Evolutionary conservation across 1,140 invertebrate species (phyloP).

Genomic region (Nasonia giraulti): DNA sequence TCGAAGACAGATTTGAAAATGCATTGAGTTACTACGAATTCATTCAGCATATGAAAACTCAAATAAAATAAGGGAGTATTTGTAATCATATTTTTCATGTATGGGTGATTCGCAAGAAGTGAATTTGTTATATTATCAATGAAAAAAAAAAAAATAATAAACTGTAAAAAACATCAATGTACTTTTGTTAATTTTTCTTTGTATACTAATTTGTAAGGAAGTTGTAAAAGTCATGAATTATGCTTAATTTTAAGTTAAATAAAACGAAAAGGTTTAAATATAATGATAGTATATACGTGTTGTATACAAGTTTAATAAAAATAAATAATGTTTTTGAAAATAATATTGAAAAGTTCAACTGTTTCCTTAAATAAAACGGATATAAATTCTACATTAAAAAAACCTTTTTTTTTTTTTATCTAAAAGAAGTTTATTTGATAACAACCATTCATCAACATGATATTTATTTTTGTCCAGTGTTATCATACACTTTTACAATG

Average conservation of each 20-base stretch:
- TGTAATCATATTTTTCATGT: constrained; percentile 50
- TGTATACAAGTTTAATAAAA: constrained; percentile 50
- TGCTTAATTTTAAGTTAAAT: constrained; percentile 36
- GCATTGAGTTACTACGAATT: constrained; percentile 98
- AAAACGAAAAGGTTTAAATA: constrained; percentile 28
- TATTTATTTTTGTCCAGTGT: constrained; percentile 16
- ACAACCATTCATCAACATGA: constrained; percentile 19
- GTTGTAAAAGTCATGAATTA: constrained; percentile 33
- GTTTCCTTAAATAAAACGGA: background rate
- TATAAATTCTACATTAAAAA: background rate
- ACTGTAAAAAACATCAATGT: constrained; percentile 48
- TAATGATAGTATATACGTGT: constrained; percentile 48
- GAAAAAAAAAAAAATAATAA: constrained; percentile 33
- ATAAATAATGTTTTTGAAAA: constrained; percentile 51
- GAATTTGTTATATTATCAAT: constrained; percentile 49
- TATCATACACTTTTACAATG: constrained; percentile 17
- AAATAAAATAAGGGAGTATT: constrained; percentile 82
- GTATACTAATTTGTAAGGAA: constrained; percentile 40
- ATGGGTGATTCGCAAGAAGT: constrained; percentile 45
- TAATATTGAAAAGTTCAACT: constrained; percentile 17
- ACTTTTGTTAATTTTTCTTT: constrained; percentile 46
- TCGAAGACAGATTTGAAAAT: constrained; percentile 96
- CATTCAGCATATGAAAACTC: constrained; percentile 94
- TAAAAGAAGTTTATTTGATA: constrained; percentile 24
- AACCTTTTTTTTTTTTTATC: background rate